phyloP scores from a whole-genome alignment of 2,113 vertebrate species.

The Menura novaehollandiae region DNA sequence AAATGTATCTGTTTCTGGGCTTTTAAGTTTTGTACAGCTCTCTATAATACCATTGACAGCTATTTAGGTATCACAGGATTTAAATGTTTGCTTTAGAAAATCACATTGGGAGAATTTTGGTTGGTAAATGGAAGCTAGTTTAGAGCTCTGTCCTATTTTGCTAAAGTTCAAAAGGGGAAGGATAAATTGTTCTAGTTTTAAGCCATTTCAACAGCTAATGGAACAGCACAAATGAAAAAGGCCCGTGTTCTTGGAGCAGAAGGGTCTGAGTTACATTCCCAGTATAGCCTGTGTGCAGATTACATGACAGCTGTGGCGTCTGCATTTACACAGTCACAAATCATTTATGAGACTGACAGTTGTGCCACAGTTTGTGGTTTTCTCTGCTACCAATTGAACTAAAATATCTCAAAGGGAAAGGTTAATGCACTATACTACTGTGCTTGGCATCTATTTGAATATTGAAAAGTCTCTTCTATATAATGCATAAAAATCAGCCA shows the following conservation, averaged over 20 bases:
- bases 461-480: conserved; percentile 20
- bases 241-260: not conserved
- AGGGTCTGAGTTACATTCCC: conserved; percentile 26
- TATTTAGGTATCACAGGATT: conserved; percentile 52
- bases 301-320: conserved; percentile 38
- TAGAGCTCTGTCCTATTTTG: conserved; percentile 18
- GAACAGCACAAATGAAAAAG: conserved; percentile 33
- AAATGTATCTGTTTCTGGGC: conserved; percentile 45
- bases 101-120: conserved; percentile 46
- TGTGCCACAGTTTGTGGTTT: conserved; percentile 62
- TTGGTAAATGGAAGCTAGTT: conserved; percentile 37
- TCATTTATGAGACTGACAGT: conserved; percentile 49
- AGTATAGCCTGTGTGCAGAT: conserved; percentile 1
- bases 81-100: conserved; percentile 57
- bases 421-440: conserved; percentile 57
- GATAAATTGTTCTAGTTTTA: conserved; percentile 55
- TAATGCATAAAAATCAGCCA: conserved; percentile 48
- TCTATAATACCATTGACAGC: conserved; percentile 11
- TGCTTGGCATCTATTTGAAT: conserved; percentile 54
- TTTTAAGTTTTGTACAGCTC: conserved; percentile 32
- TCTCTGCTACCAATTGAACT: conserved; percentile 57
- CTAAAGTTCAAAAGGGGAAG: conserved; percentile 44
- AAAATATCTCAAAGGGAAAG: conserved; percentile 59
- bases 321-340: conserved; percentile 53
- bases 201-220: conserved; percentile 30